Base-by-base conservation (phyloP, 1,140 invertebrate genomes). In the Periplaneta americana region DNA sequence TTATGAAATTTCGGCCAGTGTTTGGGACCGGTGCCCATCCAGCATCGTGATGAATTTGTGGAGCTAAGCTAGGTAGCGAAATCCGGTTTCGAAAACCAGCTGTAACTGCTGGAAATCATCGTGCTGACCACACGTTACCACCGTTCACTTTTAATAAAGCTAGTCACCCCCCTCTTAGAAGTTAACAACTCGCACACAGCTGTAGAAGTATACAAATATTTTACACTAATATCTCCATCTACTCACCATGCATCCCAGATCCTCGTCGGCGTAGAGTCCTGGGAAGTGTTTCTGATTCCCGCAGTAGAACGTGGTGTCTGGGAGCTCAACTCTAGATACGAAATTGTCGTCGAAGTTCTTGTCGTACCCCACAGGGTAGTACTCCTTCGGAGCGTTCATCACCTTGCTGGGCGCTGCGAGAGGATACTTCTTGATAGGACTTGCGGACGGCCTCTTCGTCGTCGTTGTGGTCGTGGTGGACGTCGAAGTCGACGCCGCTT, bases 301-400 rank as follows among this genome's bases (percentile, higher is more conserved):
- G 86, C 96, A 98, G 79, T 95, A 93, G 87, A 98, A 98, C 75
- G 91, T 93, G 0, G 96, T 97, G n/a, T 95, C 94, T 0, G 95
- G 95, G 10, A 96, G 87, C 84, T 96, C 95, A 0, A 96, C 95
- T 83, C 94, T 93, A 15, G 95, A 95, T 34, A 93, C 92, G 85
- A 96, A 96, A 85, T 96, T 95, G 83, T 96, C 95, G 83, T 96
- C 95, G 84, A 95, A 96, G 84, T 96, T 95, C 87, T 96, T 96
- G 84, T 96, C 95, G 83, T 96, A 96, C 13, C 93, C 93, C 11
- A 95, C 93, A 0, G 96, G 95, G 86, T 96, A 96, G 86, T 96
- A 97, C 85, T 96, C 95, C 39, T 93, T 92, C 0, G 96, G 96
- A 0, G 96, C 95, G 86, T 97, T 97, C 95, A 96, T 96, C 0